Conservation (phyloP, 1,140 invertebrate genomes). For the Caerostris extrusa region DNA sequence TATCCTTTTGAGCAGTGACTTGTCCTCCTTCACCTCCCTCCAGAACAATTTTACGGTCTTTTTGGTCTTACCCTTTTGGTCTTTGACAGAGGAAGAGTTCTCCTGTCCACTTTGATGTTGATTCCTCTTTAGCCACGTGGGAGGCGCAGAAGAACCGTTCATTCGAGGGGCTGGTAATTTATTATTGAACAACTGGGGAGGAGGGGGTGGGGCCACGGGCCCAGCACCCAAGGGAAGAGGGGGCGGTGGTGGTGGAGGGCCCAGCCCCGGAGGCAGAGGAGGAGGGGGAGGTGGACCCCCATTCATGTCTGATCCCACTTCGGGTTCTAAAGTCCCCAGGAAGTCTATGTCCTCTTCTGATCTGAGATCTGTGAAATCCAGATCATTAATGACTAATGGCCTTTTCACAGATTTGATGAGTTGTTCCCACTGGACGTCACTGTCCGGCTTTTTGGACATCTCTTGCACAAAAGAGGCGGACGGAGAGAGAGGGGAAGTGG, state of each 20-base stretch:
- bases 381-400: conserved; percentile 94
- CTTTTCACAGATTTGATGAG: conserved; percentile 90
- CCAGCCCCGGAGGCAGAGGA: conserved; percentile 76
- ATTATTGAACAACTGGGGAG: conserved; percentile 80
- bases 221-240: conserved; percentile 79
- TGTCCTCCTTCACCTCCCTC: conserved; percentile 93
- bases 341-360: conserved; percentile 86
- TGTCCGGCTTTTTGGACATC: conserved; percentile 61
- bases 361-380: conserved; percentile 96
- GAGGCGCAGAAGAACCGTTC: conserved; percentile 81
- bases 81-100: background rate
- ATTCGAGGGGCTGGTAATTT: conserved; percentile 43
- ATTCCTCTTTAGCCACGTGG: conserved; percentile 78
- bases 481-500: conserved; percentile 6
- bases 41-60: conserved; percentile 99
- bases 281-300: conserved; percentile 80
- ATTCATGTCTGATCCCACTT: conserved; percentile 67
- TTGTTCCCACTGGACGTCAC: conserved; percentile 95
- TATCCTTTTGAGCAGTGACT: conserved; percentile 86
- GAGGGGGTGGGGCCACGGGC: conserved; percentile 78
- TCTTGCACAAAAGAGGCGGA: conserved; percentile 31
- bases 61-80: conserved; percentile 89
- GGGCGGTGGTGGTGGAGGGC: conserved; percentile 80
- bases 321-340: conserved; percentile 38
- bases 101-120: conserved; percentile 25